Conservation (phyloP, 2,113 vertebrate genomes). For the Chaetura pelagica region DNA sequence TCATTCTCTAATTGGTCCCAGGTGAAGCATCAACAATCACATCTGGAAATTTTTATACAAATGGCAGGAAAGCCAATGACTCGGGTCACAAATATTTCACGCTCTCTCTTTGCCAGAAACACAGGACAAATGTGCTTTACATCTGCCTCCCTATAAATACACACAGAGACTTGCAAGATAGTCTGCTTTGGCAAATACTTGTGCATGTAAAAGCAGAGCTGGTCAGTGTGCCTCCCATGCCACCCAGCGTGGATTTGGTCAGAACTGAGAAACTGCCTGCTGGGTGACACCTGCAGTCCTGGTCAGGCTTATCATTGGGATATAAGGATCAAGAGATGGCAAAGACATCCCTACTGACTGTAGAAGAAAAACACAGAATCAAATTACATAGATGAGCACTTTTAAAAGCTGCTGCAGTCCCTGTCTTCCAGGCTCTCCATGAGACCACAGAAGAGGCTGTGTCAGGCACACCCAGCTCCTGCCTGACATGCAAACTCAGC, state of each 20-base stretch:
- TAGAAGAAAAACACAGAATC: background rate
- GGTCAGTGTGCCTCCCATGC: background rate
- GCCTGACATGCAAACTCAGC: background rate
- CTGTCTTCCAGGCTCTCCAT: background rate
- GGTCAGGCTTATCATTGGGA: background rate
- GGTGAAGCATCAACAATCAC: constrained; percentile 70
- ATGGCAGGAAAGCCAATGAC: constrained; percentile 72
- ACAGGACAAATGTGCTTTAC: constrained; percentile 72
- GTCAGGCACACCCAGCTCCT: background rate
- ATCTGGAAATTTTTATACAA: constrained; percentile 75
- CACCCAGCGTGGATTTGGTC: fast-evolving
- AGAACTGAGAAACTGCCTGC: background rate
- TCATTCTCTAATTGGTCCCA: constrained; percentile 69
- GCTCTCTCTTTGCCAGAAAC: constrained; percentile 72
- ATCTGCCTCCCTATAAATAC: constrained; percentile 68
- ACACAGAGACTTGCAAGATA: constrained; percentile 1
- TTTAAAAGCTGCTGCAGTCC: background rate
- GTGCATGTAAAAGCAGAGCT: background rate
- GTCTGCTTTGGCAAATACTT: background rate
- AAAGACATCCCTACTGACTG: background rate
- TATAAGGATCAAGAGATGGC: background rate
- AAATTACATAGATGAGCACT: background rate
- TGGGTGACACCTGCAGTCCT: background rate
- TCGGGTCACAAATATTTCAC: constrained; percentile 76
- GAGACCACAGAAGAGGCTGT: background rate